Evolutionary conservation across 2,888 invertebrate genomes (phyloP).

Genomic region (Lithophane ornitopus): DNA sequence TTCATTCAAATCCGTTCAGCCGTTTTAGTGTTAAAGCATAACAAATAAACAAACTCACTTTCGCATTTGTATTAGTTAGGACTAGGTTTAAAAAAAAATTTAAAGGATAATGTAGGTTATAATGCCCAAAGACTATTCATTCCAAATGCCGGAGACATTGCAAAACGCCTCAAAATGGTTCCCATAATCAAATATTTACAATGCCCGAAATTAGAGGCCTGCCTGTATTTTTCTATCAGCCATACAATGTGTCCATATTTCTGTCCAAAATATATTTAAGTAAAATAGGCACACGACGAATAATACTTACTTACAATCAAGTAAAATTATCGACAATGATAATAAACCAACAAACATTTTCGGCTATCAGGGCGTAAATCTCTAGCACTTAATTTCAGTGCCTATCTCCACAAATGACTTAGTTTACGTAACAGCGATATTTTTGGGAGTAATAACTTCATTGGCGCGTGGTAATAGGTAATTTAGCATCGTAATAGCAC

Average conservation of each 20-base stretch:
- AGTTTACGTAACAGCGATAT: constrained; percentile 46
- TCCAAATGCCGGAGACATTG: neutral
- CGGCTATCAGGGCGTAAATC: constrained; percentile 37
- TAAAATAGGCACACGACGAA: neutral
- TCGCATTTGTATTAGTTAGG: no score
- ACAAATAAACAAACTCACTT: no score
- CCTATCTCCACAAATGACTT: constrained; percentile 51
- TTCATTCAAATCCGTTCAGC: no score
- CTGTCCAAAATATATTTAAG: neutral
- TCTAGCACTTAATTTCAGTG: constrained; percentile 47
- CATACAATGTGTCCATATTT: neutral
- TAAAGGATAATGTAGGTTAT: neutral
- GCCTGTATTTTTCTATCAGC: neutral
- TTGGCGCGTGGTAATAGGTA: constrained; percentile 66
- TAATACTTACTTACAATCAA: neutral
- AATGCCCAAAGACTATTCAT: neutral
- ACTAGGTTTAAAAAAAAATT: no score
- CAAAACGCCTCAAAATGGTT: neutral
- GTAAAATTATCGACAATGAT: constrained; percentile 14
- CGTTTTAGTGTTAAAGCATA: no score
- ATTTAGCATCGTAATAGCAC: constrained; percentile 66
- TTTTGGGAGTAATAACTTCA: constrained; percentile 66
- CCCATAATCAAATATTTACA: neutral
- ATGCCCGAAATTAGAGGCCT: neutral
- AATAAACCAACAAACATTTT: constrained; percentile 32